Evolutionary conservation across 2,888 invertebrate genomes (phyloP).

Genomic region (Petrolisthes cinctipes): DNA sequence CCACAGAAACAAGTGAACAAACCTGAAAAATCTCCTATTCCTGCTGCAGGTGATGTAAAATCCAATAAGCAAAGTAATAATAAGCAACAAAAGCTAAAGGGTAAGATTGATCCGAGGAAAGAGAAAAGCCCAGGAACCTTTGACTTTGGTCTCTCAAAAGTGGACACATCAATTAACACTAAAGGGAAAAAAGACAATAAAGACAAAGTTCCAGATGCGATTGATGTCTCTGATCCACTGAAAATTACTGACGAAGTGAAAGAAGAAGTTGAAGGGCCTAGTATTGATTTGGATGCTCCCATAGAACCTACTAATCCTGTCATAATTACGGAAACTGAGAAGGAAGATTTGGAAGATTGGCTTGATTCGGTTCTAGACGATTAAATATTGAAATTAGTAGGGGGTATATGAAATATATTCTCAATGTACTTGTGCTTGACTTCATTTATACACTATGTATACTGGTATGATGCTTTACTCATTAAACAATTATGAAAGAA

Average conservation of each 20-base stretch:
- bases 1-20: background rate
- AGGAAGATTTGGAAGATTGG: constrained; percentile 64
- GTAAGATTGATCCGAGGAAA: background rate
- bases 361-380: constrained; percentile 64
- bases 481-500: too few species aligned
- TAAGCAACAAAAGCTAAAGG: background rate
- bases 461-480: too few species aligned
- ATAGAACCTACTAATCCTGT: constrained; percentile 44
- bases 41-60: background rate
- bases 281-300: constrained; percentile 55
- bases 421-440: too few species aligned
- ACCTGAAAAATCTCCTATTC: background rate
- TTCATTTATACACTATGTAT: too few species aligned
- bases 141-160: constrained; percentile 59
- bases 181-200: constrained; percentile 12
- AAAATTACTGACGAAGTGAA: constrained; percentile 18
- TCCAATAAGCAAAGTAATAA: background rate
- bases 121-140: constrained; percentile 34
- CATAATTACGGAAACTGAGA: constrained; percentile 42
- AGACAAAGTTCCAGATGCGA: constrained; percentile 6
- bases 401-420: too few species aligned
- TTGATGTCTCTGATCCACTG: background rate
- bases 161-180: background rate
- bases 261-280: constrained; percentile 33
- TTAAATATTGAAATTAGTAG: constrained; percentile 14